Evolutionary conservation across 2,888 invertebrate species (phyloP), one percentile per base, ranked within the genome.

Genomic region (Phyllotreta striolata): DNA sequence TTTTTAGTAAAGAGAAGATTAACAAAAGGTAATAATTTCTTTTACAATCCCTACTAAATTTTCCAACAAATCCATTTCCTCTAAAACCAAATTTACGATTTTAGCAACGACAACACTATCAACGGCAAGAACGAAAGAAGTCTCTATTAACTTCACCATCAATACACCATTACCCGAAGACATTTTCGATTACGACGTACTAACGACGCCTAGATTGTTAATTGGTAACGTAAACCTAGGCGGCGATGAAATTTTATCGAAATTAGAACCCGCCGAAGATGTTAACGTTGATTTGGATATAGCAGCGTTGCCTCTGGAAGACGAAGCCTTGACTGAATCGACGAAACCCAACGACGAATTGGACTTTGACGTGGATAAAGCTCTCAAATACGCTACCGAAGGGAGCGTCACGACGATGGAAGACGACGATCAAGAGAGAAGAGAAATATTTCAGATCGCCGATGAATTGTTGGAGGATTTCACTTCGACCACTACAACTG

Each of bases 391-490:
- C 24, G 38, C 57, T 14, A 47, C 37, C 1, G 46, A 47, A 47
- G 47, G 13, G 38, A 51, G 24, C 4, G 24, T 24, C 24, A 24
- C 24, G 10, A 39, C 49, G 3, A 41, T 14, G 6, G 51, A 24
- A 5, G 51, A 52, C 6, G 24, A 59, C 13, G 5, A 37, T 12
- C 41, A 41, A 43, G 41, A 59, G 5, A 59, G 35, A 10, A 35
- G 52, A 12, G 40, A 46, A 52, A 24, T 59, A 1, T 59, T 59
- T 12, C 12, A 51, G 14, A 37, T 59, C 8, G 52, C 51, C 35
- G 59, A 59, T 52, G 35, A 52, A 34, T 37, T 59, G 6, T 52
- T 59, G 1, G n/a, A 59, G 34, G 52, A 52, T 35, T 52, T 38
- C 10, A 43, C 1, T 41, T 14, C 40, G 3, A 41, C 55, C 5